phyloP scores from a whole-genome alignment of 2,888 invertebrate species.

The Drosophila phalerata region DNA sequence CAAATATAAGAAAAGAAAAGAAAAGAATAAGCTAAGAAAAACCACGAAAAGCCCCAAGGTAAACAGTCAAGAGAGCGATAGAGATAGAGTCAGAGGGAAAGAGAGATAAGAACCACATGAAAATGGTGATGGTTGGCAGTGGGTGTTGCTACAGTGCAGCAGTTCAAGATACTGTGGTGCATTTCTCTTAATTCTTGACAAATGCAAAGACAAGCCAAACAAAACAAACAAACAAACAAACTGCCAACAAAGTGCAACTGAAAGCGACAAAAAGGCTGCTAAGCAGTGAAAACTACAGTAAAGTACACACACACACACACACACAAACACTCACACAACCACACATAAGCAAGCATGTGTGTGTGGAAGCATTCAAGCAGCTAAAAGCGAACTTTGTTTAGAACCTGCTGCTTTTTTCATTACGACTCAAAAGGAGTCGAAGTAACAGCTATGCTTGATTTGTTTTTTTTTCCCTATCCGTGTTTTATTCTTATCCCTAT shows the following conservation, averaged over 20 bases:
- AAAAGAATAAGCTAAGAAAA: conserved; percentile 11
- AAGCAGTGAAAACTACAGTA: conserved; percentile 31
- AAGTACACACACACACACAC: conserved; percentile 22
- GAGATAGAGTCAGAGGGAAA: background rate
- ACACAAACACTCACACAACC: conserved; percentile 12
- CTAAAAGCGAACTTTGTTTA: conserved; percentile 34
- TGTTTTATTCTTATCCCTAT: background rate
- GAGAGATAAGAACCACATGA: conserved; percentile 38
- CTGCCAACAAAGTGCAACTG: conserved; percentile 42
- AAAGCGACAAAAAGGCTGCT: conserved; percentile 51
- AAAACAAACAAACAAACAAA: conserved; percentile 37
- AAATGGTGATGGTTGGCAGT: background rate
- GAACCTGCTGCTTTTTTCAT: conserved; percentile 3
- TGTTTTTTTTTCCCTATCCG: conserved; percentile 1
- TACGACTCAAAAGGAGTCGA: background rate
- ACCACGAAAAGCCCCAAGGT: conserved; percentile 59
- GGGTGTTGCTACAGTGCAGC: conserved; percentile 13
- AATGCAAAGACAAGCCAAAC: conserved; percentile 64
- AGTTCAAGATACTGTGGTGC: conserved; percentile 52
- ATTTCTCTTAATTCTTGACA: conserved; percentile 80
- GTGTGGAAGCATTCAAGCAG: conserved; percentile 12
- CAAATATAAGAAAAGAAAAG: conserved; percentile 2
- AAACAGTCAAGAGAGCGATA: conserved; percentile 59
- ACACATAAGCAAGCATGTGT: no score
- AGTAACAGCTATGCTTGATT: background rate